Conservation (phyloP, 2,888 invertebrate species). For the Drosophila tanythrix region DNA sequence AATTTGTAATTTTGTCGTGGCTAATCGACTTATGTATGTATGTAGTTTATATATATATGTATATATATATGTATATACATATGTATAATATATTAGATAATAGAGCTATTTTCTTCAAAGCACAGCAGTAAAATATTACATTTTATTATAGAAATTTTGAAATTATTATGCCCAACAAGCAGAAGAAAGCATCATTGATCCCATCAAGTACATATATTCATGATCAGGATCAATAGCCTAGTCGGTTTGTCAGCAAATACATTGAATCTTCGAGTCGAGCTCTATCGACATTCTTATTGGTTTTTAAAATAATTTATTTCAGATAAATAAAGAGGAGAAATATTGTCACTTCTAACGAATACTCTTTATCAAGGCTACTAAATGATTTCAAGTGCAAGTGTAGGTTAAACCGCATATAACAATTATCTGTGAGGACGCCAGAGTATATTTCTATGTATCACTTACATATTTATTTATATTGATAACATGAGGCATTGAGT, state of each 20-base stretch:
- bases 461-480: neutral
- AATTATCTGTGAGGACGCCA: neutral
- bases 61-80: too few relatives aligned
- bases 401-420: neutral
- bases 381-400: neutral
- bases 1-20: neutral
- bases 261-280: neutral
- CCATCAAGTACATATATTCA: neutral
- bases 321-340: neutral
- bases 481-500: slow-evolving; percentile 6
- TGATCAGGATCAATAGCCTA: neutral
- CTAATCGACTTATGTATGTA: neutral
- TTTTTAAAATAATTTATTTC: neutral
- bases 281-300: neutral
- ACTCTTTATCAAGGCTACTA: neutral
- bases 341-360: neutral
- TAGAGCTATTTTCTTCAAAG: neutral
- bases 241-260: neutral
- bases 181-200: neutral
- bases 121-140: neutral
- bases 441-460: neutral
- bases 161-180: neutral
- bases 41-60: neutral
- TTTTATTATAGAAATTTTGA: neutral
- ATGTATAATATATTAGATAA: neutral